Evolutionary conservation across 2,888 invertebrate genomes (phyloP).

Genomic region (Drosophila histrio): DNA sequence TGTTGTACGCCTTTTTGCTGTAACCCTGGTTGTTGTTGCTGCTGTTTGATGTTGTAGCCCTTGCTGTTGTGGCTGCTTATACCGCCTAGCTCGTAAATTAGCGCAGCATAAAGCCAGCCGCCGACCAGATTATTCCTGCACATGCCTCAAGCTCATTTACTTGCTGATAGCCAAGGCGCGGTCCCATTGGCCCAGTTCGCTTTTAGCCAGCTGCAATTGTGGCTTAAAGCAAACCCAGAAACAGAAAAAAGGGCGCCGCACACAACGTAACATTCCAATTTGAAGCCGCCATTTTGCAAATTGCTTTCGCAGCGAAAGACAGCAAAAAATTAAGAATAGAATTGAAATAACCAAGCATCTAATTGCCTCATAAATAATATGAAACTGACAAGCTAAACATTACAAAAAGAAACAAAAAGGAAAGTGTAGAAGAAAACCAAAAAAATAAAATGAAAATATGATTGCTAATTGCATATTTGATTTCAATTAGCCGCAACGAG

Average conservation of each 20-base stretch:
- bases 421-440: constrained; percentile 6
- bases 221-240: constrained; percentile 13
- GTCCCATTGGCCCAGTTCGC: constrained; percentile 43
- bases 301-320: constrained; percentile 7
- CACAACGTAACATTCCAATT: constrained; percentile 28
- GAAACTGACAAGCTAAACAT: background rate
- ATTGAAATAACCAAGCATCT: constrained; percentile 34
- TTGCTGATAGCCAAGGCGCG: constrained; percentile 16
- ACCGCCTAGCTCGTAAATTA: constrained; percentile 66
- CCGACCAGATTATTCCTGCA: constrained; percentile 64
- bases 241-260: background rate
- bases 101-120: constrained; percentile 52
- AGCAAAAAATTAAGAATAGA: constrained; percentile 11
- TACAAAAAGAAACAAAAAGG: background rate
- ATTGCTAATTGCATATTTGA: constrained; percentile 70
- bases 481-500: constrained; percentile 56
- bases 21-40: constrained; percentile 13
- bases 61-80: constrained; percentile 20
- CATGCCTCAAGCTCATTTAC: constrained; percentile 30
- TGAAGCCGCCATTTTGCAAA: constrained; percentile 26
- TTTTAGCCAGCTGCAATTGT: constrained; percentile 24
- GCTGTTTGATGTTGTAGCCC: constrained; percentile 18
- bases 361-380: constrained; percentile 70
- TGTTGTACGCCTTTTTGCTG: constrained; percentile 33
- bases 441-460: constrained; percentile 34